These are phyloP conservation scores for Aegithalos caudatus DNA, from an alignment of 2,113 vertebrate species.

Conservation along the genomic window DNA sequence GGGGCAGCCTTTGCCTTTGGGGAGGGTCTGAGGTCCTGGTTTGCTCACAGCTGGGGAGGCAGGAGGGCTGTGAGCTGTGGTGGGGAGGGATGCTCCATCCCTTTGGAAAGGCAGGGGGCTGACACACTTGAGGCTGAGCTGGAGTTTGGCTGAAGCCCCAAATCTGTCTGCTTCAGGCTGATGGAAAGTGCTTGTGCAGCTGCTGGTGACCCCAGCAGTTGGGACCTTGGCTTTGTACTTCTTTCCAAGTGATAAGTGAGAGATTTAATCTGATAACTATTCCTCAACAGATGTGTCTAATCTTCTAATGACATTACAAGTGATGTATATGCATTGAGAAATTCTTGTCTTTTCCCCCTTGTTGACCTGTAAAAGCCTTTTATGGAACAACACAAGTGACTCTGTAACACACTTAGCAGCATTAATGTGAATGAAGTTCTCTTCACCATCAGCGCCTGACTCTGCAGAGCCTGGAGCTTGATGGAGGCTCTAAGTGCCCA, in stretches of 20 bases:
- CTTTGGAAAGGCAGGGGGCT: neutral
- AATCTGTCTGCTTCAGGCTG: neutral
- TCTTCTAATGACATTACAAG: constrained; percentile 21
- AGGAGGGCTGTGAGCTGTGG: neutral
- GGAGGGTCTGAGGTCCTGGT: neutral
- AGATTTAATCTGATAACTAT: constrained; percentile 4
- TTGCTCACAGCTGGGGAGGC: neutral
- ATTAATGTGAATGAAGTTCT: neutral
- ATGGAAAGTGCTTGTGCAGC: neutral
- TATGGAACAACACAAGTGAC: neutral
- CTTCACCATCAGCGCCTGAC: neutral
- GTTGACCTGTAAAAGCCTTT: constrained; percentile 22
- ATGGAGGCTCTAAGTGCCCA: neutral
- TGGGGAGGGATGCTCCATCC: neutral
- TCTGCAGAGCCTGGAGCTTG: neutral
- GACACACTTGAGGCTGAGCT: neutral
- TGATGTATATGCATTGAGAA: neutral
- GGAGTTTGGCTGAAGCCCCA: neutral
- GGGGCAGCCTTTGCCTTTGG: neutral
- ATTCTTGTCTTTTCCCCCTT: neutral
- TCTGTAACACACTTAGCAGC: neutral
- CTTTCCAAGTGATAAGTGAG: neutral
- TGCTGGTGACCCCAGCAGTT: neutral
- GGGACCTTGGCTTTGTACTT: neutral
- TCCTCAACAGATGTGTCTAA: neutral